phyloP scores from a whole-genome alignment of 2,888 invertebrate genomes.

The Stenodema calcarata region DNA sequence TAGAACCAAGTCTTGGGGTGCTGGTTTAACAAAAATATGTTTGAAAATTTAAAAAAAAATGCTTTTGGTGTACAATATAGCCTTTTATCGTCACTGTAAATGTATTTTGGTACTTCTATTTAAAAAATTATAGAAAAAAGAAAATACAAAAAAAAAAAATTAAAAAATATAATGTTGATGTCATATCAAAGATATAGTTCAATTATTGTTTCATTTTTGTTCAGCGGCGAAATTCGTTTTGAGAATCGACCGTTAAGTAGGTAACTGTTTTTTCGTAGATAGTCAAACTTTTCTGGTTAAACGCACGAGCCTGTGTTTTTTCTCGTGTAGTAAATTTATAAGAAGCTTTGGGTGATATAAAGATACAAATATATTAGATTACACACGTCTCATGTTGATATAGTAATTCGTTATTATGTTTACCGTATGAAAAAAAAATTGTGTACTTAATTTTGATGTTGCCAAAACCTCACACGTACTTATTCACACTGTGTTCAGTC shows the following conservation, averaged over 20 bases:
- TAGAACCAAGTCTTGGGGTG: slow-evolving; percentile 49
- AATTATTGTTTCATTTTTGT: slow-evolving; percentile 16
- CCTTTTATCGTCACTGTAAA: slow-evolving; percentile 51
- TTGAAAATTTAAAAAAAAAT: slow-evolving; percentile 9
- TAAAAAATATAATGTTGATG: slow-evolving; percentile 31
- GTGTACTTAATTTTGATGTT: background rate
- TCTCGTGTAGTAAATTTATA: slow-evolving; percentile 26
- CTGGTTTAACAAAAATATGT: background rate
- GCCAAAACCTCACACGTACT: background rate
- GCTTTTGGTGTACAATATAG: slow-evolving; percentile 54
- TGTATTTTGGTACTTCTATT: slow-evolving; percentile 54
- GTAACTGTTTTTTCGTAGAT: slow-evolving; percentile 11
- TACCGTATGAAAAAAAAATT: background rate
- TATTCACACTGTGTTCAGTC: background rate
- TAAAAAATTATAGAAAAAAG: slow-evolving; percentile 3
- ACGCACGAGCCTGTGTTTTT: background rate
- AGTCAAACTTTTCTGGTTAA: slow-evolving; percentile 8
- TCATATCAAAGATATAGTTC: slow-evolving; percentile 36
- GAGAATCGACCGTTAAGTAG: slow-evolving; percentile 6
- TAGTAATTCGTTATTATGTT: background rate
- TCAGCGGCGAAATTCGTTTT: background rate
- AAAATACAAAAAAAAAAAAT: slow-evolving; percentile 9
- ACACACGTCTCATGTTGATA: slow-evolving; percentile 17
- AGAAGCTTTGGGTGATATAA: slow-evolving; percentile 39
- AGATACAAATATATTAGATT: slow-evolving; percentile 30